These are phyloP conservation scores for Prunella strophiata DNA, from an alignment of 2,797 vertebrate genomes.

Conservation along the genomic window DNA sequence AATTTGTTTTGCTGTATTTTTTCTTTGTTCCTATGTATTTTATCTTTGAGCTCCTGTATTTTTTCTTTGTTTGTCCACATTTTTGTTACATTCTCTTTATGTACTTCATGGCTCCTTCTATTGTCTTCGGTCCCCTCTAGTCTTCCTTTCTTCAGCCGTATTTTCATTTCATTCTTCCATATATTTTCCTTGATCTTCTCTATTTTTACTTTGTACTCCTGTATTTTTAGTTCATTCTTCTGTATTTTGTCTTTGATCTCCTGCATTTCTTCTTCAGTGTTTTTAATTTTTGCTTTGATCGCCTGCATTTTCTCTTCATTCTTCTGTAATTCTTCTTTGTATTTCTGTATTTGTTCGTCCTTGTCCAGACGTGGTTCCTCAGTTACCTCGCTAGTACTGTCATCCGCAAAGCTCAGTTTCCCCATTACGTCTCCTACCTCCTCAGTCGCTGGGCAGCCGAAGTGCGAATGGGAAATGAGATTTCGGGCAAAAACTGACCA, in stretches of 20 bases:
- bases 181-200: neutral
- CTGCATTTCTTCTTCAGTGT: neutral
- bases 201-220: neutral
- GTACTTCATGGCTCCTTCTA: neutral
- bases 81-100: neutral
- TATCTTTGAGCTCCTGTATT: neutral
- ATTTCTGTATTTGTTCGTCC: neutral
- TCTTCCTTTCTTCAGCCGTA: neutral
- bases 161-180: neutral
- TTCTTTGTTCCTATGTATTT: neutral
- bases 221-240: neutral
- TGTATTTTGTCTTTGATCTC: neutral
- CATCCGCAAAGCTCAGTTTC: neutral
- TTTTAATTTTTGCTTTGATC: neutral
- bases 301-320: neutral
- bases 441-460: neutral
- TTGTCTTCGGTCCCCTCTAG: accelerated
- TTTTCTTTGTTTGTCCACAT: neutral
- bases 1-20: neutral
- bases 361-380: neutral
- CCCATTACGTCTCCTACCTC: neutral
- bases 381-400: accelerated
- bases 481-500: neutral
- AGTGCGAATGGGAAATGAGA: accelerated
- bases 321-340: neutral